phyloP scores from a whole-genome alignment of 1,140 invertebrate species.

The Papilio dardanus region DNA sequence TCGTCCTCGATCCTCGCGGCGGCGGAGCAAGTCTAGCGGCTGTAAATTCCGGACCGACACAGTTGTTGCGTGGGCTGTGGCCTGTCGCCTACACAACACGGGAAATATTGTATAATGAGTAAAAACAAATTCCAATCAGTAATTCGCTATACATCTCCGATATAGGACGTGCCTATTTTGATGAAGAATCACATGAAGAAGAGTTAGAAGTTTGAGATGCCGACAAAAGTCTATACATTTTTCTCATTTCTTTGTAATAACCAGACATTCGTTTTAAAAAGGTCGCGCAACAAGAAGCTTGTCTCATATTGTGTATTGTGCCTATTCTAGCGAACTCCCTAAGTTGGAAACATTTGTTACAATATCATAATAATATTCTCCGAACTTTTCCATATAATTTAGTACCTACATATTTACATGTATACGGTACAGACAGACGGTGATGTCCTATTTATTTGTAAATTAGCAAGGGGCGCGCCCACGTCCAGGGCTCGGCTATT shows the following conservation, averaged over 20 bases:
- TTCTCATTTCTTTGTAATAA: not conserved
- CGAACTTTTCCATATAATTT: not conserved
- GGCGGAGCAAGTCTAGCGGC: not conserved
- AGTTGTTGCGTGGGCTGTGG: not conserved
- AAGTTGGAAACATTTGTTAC: conserved; percentile 15
- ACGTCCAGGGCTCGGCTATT: conserved; percentile 22
- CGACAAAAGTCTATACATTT: too few species aligned
- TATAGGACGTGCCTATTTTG: too few species aligned
- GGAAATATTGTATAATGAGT: not conserved
- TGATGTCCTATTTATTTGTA: conserved; percentile 22
- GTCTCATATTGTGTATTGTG: not conserved
- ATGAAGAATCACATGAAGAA: too few species aligned
- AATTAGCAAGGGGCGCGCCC: conserved; percentile 8
- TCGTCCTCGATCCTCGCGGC: not conserved
- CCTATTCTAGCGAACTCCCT: not conserved
- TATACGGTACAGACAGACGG: not conserved
- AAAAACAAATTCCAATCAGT: not conserved
- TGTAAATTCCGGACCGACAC: not conserved
- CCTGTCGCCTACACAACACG: not conserved
- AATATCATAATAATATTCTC: not conserved
- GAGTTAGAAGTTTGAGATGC: too few species aligned
- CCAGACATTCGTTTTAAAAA: not conserved
- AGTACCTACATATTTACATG: not conserved
- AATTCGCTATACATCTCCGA: too few species aligned
- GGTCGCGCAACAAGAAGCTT: not conserved